phyloP scores from a whole-genome alignment of 1,140 invertebrate genomes.

The Meloidogyne exigua region DNA sequence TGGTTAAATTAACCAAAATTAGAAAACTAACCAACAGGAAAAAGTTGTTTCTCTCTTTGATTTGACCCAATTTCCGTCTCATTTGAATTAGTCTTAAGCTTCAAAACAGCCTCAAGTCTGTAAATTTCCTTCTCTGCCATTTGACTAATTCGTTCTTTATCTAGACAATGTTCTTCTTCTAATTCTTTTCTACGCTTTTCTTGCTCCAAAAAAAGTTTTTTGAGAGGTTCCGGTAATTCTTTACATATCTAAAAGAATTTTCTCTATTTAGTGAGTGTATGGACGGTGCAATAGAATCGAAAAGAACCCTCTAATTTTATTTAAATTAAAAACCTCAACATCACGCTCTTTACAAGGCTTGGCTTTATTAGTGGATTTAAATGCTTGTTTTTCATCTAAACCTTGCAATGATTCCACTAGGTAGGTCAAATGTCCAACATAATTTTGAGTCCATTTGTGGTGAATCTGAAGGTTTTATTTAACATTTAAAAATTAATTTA shows the following conservation, averaged over 20 bases:
- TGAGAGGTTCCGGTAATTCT: slow-evolving; percentile 22
- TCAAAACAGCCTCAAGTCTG: not conserved
- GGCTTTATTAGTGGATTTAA: not conserved
- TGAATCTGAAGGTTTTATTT: not conserved
- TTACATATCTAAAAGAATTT: slow-evolving; percentile 4
- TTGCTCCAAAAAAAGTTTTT: slow-evolving; percentile 26
- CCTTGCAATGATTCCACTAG: slow-evolving; percentile 22
- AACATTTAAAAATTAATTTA: not conserved
- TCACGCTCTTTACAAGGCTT: not conserved
- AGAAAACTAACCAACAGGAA: slow-evolving; percentile 4
- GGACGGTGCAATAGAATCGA: no score
- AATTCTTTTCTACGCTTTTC: slow-evolving; percentile 18
- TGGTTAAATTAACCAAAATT: not conserved
- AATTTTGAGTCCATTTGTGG: slow-evolving; percentile 22
- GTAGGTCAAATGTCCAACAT: not conserved
- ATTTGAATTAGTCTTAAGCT: no score
- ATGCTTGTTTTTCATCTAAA: not conserved
- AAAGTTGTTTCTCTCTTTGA: not conserved
- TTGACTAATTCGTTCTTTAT: slow-evolving; percentile 22
- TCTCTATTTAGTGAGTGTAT: no score
- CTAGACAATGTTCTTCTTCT: slow-evolving; percentile 15
- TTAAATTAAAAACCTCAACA: not conserved
- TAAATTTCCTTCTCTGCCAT: slow-evolving; percentile 24
- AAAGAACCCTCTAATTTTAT: no score
- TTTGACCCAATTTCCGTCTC: no score